Evolutionary conservation across 2,113 vertebrate genomes (phyloP).

Genomic region (Cyanoderma ruficeps): DNA sequence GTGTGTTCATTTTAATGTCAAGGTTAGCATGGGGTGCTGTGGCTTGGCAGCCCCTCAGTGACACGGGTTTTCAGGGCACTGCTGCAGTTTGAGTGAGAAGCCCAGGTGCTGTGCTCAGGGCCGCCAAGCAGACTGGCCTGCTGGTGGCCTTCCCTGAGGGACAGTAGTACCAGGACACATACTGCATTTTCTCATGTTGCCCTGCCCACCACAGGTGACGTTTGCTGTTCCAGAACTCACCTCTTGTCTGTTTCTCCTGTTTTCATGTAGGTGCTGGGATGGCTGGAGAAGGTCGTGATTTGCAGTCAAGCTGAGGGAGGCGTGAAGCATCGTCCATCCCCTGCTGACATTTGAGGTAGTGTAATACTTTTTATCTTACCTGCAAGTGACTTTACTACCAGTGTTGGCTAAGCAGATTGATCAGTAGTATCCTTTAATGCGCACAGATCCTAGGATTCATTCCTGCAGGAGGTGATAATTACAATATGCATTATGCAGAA

Average conservation of each 20-base stretch:
- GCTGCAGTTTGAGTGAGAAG: slow-evolving; percentile 6
- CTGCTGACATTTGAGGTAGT: slow-evolving; percentile 36
- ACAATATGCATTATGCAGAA: not conserved
- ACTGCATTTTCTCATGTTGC: not conserved
- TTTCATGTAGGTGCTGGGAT: slow-evolving; percentile 37
- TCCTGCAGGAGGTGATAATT: not conserved
- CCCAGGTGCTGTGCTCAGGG: not conserved
- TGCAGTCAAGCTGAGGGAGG: slow-evolving; percentile 32
- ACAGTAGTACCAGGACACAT: not conserved
- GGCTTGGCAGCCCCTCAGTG: not conserved
- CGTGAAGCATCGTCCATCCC: not conserved
- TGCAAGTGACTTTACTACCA: not conserved
- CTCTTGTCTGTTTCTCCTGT: not conserved
- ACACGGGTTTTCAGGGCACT: not conserved
- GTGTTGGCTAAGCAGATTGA: not conserved
- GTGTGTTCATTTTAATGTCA: not conserved
- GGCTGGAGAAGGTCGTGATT: not conserved
- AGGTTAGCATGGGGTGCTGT: not conserved
- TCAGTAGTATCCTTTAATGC: not conserved
- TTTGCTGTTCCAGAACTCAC: not conserved
- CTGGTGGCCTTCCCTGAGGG: not conserved
- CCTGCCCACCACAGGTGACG: rapidly evolving
- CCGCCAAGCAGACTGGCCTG: not conserved
- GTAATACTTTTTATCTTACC: not conserved
- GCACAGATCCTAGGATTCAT: not conserved